Base-by-base conservation (phyloP, 2,888 invertebrate genomes). In the Lithophane socia region DNA sequence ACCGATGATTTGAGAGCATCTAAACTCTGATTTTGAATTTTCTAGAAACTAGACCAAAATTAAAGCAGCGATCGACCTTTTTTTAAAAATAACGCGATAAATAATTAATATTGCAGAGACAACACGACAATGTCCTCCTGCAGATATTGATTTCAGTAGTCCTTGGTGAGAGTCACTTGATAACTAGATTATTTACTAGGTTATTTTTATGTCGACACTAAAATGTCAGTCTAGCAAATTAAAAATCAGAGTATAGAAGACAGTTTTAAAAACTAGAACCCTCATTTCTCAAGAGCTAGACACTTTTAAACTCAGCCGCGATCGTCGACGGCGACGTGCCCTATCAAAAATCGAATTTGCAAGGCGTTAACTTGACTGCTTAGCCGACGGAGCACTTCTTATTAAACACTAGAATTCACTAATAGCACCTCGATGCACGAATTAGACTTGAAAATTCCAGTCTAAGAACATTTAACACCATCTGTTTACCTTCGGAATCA, bases 251-350 rank as follows among this genome's bases (percentile, higher is more conserved):
- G 18, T 52, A 52, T 52, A 56, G 70, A 68, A 52, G 72, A 65
- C 61, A 42, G 63, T 60, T 73, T 52, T 0, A 44, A 54, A 69
- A 75, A 49, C 65, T 63, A 60, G 52, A 80, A 61, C 60, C 49
- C 21, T 58, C 52, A 74, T 56, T 73, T 76, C 63, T 71, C 42
- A 71, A 87, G 77, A 74, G 42, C 52, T 13, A 24, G 21, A 5
- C 60, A 75, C 54, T 85, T 79, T 21, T 16, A 74, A 77, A 56
- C 73, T 64, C 68, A 63, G 72, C 70, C 75, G 65, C 77, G 75
- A 73, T 78, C 74, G 64, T 47, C 64, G 49, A 83, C 74, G 64
- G 47, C 64, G 49, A 83, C 88, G 88, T 88, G 83, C 83, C 73
- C 24, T 83, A 88, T 85, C 85, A 71, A 69, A 79, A 67, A 85